Base-by-base conservation (phyloP, 2,113 vertebrate genomes). In the Scolopax mira region DNA sequence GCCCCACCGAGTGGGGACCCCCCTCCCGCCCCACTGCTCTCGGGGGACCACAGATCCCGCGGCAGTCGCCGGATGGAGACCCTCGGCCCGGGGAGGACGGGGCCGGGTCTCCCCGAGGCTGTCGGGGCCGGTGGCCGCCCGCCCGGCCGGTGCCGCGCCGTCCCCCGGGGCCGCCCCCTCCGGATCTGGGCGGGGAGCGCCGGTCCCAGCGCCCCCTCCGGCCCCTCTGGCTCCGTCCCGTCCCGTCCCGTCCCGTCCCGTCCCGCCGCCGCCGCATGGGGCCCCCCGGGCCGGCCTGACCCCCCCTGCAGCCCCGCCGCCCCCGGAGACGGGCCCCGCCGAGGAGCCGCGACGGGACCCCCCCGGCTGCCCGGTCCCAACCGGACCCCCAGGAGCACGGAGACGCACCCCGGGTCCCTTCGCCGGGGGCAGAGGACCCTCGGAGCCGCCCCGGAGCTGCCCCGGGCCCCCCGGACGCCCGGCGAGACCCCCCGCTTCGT, bases 121-220 rank as follows among this genome's bases (percentile, higher is more conserved):
- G 33, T 24, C 65, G 58, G 42, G n/a, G 10, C 55, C n/a, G 28
- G 18, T 24, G 52, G 6, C 46, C 27, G 28, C 21, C 48, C 4
- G 30, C 14, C 15, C 33, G 9, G 27, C 58, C 42, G 31, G 10
- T 46, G 46, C 72, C 33, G 33, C 11, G 13, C 52, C 24, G 71
- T 19, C 60, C 64, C 44, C 60, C 18, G 44, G 13, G 41, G 46
- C 94, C 69, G 51, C 55, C 84, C 75, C 77, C 88, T 93, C 95
- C 57, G 94, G 93, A 94, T 96, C 87, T 77, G 96, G 96, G 93
- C 94, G 86, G 94, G 90, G 58, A 74, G 57, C 79, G 30, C 18
- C 79, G 81, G 91, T 62, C 79, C 89, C 64, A 15, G 94, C 95
- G n/a, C 57, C 88, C 67, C 41, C 77, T 81, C 39, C 44, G 57